A percentile compares a stretch with the other conserved stretches of the same genome.
Evolutionary conservation across 2,888 invertebrate species (phyloP).

Genomic region (Hirtodrosophila duncani): DNA sequence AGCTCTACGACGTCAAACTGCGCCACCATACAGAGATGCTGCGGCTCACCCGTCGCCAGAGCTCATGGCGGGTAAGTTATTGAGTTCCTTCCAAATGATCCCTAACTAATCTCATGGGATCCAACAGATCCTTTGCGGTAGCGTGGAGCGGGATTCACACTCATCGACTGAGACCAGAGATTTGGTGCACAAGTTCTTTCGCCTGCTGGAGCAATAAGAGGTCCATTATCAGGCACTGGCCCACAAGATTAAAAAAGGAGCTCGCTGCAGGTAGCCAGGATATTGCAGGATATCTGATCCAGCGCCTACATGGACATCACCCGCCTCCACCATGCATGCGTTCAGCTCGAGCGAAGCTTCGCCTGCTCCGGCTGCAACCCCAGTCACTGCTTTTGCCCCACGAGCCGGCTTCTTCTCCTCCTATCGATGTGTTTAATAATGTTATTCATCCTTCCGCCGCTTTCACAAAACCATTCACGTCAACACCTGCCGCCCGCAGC

Average conservation of each 20-base stretch:
- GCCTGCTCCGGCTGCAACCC: too few species aligned
- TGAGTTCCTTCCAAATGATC: too few species aligned
- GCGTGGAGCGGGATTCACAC: slow-evolving; percentile 42
- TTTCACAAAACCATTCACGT: too few species aligned
- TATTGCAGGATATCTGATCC: too few species aligned
- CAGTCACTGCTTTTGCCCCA: too few species aligned
- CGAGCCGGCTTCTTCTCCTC: too few species aligned
- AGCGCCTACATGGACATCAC: too few species aligned
- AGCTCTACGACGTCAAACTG: slow-evolving; percentile 66
- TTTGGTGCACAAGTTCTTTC: slow-evolving; percentile 64
- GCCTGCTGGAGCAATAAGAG: slow-evolving; percentile 69
- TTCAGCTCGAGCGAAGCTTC: too few species aligned
- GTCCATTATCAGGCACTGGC: slow-evolving; percentile 61
- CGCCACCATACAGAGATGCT: slow-evolving; percentile 71
- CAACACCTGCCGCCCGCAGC: too few species aligned
- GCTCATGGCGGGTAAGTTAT: slow-evolving; percentile 69
- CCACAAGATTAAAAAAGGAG: slow-evolving; percentile 55
- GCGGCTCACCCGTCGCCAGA: slow-evolving; percentile 70
- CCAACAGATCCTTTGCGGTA: slow-evolving; percentile 53
- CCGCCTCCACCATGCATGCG: too few species aligned
- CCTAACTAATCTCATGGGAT: background rate
- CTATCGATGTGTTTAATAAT: too few species aligned
- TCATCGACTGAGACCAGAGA: slow-evolving; percentile 34
- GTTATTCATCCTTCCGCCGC: too few species aligned
- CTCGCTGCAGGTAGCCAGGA: slow-evolving; percentile 30